A percentile compares a stretch with the other conserved stretches of the same genome.
phyloP scores from a whole-genome alignment of 2,113 vertebrate genomes.

The Pimephales promelas region DNA sequence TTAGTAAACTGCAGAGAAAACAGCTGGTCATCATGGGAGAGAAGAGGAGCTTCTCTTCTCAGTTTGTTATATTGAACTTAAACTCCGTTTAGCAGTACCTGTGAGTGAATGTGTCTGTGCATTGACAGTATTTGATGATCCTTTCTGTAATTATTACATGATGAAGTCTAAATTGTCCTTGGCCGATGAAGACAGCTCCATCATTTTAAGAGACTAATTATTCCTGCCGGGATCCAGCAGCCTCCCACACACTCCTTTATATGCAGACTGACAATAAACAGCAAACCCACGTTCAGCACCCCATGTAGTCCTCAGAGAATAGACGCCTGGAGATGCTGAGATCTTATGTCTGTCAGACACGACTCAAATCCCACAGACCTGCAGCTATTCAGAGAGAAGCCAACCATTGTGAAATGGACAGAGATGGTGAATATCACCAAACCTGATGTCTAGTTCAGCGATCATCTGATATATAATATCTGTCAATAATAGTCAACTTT shows the following conservation, averaged over 20 bases:
- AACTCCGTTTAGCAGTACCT: neutral
- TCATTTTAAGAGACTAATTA: constrained; percentile 43
- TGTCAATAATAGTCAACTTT: too few species aligned
- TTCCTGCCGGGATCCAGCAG: constrained; percentile 33
- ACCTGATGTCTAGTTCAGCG: neutral
- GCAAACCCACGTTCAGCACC: constrained; percentile 1
- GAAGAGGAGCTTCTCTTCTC: neutral
- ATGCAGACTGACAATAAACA: constrained; percentile 47
- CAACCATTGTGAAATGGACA: neutral
- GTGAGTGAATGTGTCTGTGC: neutral
- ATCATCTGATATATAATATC: too few species aligned
- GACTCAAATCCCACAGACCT: neutral
- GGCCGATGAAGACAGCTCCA: constrained; percentile 39
- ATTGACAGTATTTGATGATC: constrained; percentile 30
- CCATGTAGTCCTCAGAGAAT: constrained; percentile 26
- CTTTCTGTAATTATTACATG: constrained; percentile 30
- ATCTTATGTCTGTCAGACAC: neutral
- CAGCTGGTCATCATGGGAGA: neutral
- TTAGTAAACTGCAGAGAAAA: neutral
- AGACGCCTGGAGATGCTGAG: neutral
- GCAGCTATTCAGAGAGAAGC: neutral
- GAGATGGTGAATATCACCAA: neutral
- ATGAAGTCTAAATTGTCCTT: constrained; percentile 24
- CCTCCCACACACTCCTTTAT: constrained; percentile 36
- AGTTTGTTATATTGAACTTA: neutral